Percentiles rank a stretch among this genome's conserved stretches.
These are phyloP conservation scores for Acanthosepion pharaonis DNA, from an alignment of 2,888 invertebrate species.

Conservation along the genomic window DNA sequence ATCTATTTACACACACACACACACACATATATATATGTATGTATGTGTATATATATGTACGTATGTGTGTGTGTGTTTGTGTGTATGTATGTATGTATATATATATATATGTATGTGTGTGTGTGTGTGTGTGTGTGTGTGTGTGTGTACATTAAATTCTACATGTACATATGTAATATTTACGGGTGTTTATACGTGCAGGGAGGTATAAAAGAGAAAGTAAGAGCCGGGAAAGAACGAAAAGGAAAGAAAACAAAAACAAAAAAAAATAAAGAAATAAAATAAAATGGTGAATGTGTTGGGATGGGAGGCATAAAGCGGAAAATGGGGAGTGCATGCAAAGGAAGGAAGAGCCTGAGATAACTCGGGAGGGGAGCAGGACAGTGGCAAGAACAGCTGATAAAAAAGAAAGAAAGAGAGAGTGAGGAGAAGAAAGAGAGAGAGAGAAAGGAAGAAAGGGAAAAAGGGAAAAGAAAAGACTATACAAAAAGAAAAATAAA, in stretches of 20 bases:
- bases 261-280: neutral
- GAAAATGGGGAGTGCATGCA: neutral
- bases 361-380: neutral
- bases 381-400: neutral
- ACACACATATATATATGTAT: too few species aligned
- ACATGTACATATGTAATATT: neutral
- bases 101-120: too few species aligned
- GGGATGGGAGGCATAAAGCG: neutral
- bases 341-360: neutral
- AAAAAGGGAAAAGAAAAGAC: too few species aligned
- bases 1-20: too few species aligned
- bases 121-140: too few species aligned
- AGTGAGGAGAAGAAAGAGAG: neutral
- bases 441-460: neutral
- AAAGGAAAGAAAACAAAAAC: neutral
- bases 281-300: neutral
- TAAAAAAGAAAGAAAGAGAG: neutral
- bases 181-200: slow-evolving; percentile 17
- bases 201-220: slow-evolving; percentile 4
- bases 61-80: too few species aligned
- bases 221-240: neutral
- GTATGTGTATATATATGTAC: too few species aligned
- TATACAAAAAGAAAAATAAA: too few species aligned
- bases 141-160: neutral
- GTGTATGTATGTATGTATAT: too few species aligned